These are phyloP conservation scores for Masnerella sp. DNA, from an alignment of 2,888 invertebrate genomes.

Conservation along the genomic window DNA sequence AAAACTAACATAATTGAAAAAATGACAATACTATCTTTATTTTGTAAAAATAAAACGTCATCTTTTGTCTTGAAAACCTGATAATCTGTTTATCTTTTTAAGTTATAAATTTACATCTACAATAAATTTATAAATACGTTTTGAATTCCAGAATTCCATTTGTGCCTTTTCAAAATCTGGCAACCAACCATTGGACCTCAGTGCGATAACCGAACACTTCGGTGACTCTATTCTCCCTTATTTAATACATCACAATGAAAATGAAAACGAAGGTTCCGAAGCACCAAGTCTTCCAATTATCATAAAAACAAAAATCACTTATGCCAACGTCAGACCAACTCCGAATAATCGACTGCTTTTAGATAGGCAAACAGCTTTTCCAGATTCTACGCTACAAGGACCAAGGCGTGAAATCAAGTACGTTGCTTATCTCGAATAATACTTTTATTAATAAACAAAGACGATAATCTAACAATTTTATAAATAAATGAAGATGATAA, in stretches of 20 bases:
- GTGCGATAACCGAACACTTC: slow-evolving; percentile 70
- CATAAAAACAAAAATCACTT: slow-evolving; percentile 75
- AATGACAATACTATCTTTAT: too few species aligned
- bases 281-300: slow-evolving; percentile 70
- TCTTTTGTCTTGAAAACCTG: too few species aligned
- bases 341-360: slow-evolving; percentile 62
- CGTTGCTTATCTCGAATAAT: not conserved
- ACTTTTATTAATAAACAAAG: not conserved
- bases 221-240: slow-evolving; percentile 75
- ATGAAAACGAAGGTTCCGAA: slow-evolving; percentile 46
- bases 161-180: slow-evolving; percentile 73
- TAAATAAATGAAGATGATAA: too few species aligned
- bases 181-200: slow-evolving; percentile 66
- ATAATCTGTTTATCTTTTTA: too few species aligned
- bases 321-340: slow-evolving; percentile 68
- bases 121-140: too few species aligned
- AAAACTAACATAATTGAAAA: too few species aligned
- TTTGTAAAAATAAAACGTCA: too few species aligned
- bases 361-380: slow-evolving; percentile 72
- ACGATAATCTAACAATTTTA: too few species aligned
- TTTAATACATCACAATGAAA: slow-evolving; percentile 59
- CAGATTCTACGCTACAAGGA: slow-evolving; percentile 72
- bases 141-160: slow-evolving; percentile 68
- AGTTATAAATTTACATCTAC: too few species aligned
- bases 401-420: slow-evolving; percentile 75